These are phyloP conservation scores for Caligus rogercresseyi DNA, from an alignment of 1,140 invertebrate genomes.

Conservation along the genomic window DNA sequence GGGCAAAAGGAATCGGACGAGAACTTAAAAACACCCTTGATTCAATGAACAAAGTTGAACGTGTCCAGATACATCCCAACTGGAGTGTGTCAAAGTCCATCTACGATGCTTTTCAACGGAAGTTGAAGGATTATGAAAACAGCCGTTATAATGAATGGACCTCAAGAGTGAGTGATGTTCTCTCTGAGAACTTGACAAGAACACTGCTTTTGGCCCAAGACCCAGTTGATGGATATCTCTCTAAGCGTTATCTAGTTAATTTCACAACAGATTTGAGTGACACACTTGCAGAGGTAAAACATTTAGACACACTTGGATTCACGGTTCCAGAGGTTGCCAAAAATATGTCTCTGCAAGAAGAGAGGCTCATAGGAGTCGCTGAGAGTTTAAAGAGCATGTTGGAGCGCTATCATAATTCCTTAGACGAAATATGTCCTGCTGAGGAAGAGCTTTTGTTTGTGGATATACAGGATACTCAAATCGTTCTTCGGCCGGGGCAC, in stretches of 20 bases:
- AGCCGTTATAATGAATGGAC: conserved; percentile 43
- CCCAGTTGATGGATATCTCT: neutral
- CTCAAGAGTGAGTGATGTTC: conserved; percentile 35
- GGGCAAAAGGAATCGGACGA: conserved; percentile 32
- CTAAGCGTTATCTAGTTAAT: conserved; percentile 32
- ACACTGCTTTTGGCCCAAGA: neutral
- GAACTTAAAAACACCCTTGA: neutral
- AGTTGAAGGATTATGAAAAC: conserved; percentile 53
- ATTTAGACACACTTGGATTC: conserved; percentile 54
- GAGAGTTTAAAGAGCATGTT: neutral
- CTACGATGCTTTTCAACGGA: neutral
- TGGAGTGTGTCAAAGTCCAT: neutral
- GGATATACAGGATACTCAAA: conserved; percentile 16
- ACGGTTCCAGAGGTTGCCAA: conserved; percentile 44
- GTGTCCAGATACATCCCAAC: conserved; percentile 36
- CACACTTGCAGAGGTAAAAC: conserved; percentile 50
- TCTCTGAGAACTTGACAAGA: conserved; percentile 23
- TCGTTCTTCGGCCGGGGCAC: conserved; percentile 49
- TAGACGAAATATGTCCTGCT: neutral
- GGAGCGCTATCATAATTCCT: neutral
- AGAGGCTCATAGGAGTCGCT: conserved; percentile 38
- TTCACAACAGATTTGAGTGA: conserved; percentile 46
- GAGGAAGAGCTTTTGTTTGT: neutral
- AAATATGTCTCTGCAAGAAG: conserved; percentile 47
- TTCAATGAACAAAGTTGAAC: conserved; percentile 35